These are phyloP conservation scores for Ornithoptera alexandrae DNA, from an alignment of 2,888 invertebrate genomes.

Conservation along the genomic window DNA sequence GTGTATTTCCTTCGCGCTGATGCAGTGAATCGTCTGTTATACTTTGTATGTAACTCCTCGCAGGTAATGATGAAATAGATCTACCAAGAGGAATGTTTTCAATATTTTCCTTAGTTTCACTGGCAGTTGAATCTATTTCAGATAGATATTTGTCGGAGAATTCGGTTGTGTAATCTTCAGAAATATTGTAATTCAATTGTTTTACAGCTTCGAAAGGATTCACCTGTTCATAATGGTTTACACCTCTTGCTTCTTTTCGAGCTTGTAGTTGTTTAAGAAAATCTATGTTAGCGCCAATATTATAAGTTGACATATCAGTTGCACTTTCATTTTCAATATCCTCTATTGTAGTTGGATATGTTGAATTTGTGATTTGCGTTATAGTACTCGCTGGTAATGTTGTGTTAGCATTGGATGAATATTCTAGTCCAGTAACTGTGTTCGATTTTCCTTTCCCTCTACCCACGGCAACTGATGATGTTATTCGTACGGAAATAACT, in stretches of 20 bases:
- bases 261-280: slow-evolving; percentile 70
- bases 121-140: slow-evolving; percentile 40
- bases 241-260: slow-evolving; percentile 60
- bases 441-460: slow-evolving; percentile 59
- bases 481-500: slow-evolving; percentile 79
- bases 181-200: slow-evolving; percentile 57
- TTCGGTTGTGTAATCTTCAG: slow-evolving; percentile 58
- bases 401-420: slow-evolving; percentile 27
- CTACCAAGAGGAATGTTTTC: slow-evolving; percentile 53
- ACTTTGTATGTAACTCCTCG: slow-evolving; percentile 39
- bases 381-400: slow-evolving; percentile 32
- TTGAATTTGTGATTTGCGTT: slow-evolving; percentile 34
- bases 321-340: slow-evolving; percentile 49
- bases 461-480: slow-evolving; percentile 80
- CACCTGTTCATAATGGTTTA: slow-evolving; percentile 47
- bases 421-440: slow-evolving; percentile 34
- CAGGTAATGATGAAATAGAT: slow-evolving; percentile 50
- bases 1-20: slow-evolving; percentile 50
- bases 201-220: slow-evolving; percentile 76
- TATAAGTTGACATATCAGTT: slow-evolving; percentile 62
- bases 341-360: slow-evolving; percentile 48
- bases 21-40: slow-evolving; percentile 52
- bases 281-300: slow-evolving; percentile 74
- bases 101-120: slow-evolving; percentile 44
- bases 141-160: slow-evolving; percentile 49